Conservation (phyloP, 2,888 invertebrate genomes). For the Drosophila kokeensis region DNA sequence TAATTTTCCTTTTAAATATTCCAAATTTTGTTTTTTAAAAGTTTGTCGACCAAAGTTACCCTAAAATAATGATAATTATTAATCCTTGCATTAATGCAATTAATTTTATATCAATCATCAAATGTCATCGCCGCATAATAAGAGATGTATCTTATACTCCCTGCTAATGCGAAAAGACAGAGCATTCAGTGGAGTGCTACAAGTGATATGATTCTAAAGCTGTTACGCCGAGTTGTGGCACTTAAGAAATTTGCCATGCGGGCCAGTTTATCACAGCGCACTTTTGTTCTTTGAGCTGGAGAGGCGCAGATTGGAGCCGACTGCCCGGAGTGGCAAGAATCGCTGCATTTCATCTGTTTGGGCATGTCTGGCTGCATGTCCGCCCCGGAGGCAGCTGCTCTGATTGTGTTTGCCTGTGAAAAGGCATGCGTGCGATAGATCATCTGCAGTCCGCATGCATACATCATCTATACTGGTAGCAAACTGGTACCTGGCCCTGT, state of each 20-base stretch:
- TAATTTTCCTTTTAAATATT: background rate
- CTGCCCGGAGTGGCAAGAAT: constrained; percentile 8
- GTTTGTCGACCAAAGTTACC: background rate
- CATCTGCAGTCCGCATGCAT: constrained; percentile 53
- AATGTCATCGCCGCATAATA: background rate
- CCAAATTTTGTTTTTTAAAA: background rate
- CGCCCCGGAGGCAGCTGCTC: constrained; percentile 49
- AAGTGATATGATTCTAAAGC: constrained; percentile 22
- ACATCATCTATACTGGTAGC: background rate
- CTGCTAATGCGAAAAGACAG: background rate
- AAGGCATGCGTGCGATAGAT: constrained; percentile 76
- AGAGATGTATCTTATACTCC: background rate
- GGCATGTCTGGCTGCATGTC: constrained; percentile 46
- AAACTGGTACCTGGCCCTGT: constrained; percentile 15
- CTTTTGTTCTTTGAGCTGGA: constrained; percentile 22
- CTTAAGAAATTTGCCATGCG: constrained; percentile 40
- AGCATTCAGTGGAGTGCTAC: background rate
- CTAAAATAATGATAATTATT: background rate
- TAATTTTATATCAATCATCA: background rate
- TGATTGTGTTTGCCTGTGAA: constrained; percentile 74
- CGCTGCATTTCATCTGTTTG: constrained; percentile 40
- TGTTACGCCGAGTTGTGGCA: constrained; percentile 6
- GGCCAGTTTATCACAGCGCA: constrained; percentile 59
- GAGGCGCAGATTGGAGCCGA: constrained; percentile 10
- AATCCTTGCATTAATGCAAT: background rate